Percentiles rank a stretch among this genome's conserved stretches.
Evolutionary conservation across 2,113 vertebrate genomes (phyloP).

Genomic region (Isichthys henryi): DNA sequence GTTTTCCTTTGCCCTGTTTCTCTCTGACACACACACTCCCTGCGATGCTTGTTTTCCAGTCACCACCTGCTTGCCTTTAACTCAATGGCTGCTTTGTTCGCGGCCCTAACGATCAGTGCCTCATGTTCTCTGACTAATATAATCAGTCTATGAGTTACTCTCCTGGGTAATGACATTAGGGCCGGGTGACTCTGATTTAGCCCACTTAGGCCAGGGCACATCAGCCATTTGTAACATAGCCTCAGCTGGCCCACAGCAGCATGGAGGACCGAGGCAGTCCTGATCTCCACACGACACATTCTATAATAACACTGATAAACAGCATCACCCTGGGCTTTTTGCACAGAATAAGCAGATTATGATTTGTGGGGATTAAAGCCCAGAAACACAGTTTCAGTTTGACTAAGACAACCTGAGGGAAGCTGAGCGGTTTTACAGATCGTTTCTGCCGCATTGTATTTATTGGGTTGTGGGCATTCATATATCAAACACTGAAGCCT

Average conservation of each 20-base stretch:
- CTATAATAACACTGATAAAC: neutral
- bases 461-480: neutral
- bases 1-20: neutral
- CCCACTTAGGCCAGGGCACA: conserved; percentile 37
- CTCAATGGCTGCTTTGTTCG: conserved; percentile 57
- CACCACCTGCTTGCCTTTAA: conserved; percentile 17
- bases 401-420: neutral
- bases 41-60: conserved; percentile 37
- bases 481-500: neutral
- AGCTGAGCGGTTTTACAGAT: neutral
- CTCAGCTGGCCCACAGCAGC: neutral
- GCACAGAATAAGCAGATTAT: neutral
- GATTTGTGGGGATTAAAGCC: neutral
- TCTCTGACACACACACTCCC: conserved; percentile 23
- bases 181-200: conserved; percentile 67
- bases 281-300: neutral
- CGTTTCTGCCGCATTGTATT: neutral
- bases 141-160: conserved; percentile 62
- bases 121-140: conserved; percentile 53
- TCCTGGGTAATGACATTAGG: conserved; percentile 58
- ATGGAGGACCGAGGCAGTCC: conserved; percentile 3
- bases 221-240: neutral
- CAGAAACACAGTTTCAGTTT: neutral
- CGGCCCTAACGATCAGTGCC: conserved; percentile 40
- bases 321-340: neutral